Base-by-base conservation (phyloP, 2,888 invertebrate species). In the Ennomos quercinarius region DNA sequence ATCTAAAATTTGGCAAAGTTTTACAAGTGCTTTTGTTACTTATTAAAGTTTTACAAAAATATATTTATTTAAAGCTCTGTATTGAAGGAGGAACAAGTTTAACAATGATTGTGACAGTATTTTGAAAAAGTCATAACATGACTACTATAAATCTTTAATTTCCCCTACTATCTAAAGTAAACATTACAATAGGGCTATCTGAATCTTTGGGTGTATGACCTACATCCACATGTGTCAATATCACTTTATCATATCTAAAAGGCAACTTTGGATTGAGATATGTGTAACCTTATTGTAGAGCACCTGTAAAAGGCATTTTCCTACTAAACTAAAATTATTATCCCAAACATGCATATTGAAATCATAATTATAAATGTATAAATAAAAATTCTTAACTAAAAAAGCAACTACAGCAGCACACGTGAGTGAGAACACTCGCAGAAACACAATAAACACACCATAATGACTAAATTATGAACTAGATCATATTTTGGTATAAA, bases 241-340 rank as follows among this genome's bases (percentile, higher is more conserved):
- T 88, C 83, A 89, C 86, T 87, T 82, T 86, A 89, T 87, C 86
- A 86, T 89, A 89, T 89, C 87, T 90, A 89, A 85, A 93, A 93
- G 93, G 93, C 93, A 93, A 91, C 91, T 85, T 89, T 87, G 86
- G 84, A 83, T 88, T 80, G 78, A 89, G 91, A 92, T 91, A 91
- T 91, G 89, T 86, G 83, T 85, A 79, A 87, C 80, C 80, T 84
- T 86, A 88, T 78, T 81, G 76, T 89, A 91, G 75, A 91, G 93
- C 93, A 93, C 93, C 93, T 88, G 80, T 76, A 74, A 84, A 27
- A 88, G 85, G 88, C 84, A 85, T 86, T 86, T 83, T 76, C 74
- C 84, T 86, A 86, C 78, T 77, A 83, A 65, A 77, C 80, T 84
- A 84, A 74, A 73, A 42, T 49, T 62, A 76, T 76, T 83, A 84